phyloP scores from a whole-genome alignment of 2,888 invertebrate genomes.

The Balanococcus diminutus region DNA sequence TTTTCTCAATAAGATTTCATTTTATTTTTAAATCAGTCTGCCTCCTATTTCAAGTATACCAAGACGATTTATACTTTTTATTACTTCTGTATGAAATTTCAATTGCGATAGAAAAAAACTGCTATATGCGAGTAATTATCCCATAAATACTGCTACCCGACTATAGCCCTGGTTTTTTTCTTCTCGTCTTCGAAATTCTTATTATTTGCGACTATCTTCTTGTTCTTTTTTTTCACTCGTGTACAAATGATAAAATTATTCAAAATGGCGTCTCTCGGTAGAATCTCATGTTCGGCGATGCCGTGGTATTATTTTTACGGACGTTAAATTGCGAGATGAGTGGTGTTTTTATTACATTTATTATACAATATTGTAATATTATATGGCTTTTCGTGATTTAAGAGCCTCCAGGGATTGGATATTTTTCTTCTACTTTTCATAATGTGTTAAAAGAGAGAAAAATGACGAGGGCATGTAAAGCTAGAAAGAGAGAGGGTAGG shows the following conservation, averaged over 20 bases:
- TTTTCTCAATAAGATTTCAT: too few relatives aligned
- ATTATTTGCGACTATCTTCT: neutral
- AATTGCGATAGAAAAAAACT: neutral
- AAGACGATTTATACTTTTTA: neutral
- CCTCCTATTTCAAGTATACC: neutral
- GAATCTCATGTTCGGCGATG: slow-evolving; percentile 16
- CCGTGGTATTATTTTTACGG: slow-evolving; percentile 30
- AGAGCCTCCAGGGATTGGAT: slow-evolving; percentile 34
- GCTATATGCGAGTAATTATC: neutral
- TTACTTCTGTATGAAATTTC: neutral
- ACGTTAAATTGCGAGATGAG: slow-evolving; percentile 37
- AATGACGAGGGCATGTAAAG: neutral
- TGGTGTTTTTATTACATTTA: slow-evolving; percentile 41
- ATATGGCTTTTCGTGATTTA: slow-evolving; percentile 42
- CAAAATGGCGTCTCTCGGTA: slow-evolving; percentile 23
- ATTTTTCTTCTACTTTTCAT: slow-evolving; percentile 34
- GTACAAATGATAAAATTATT: slow-evolving; percentile 30
- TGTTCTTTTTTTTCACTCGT: neutral
- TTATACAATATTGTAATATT: slow-evolving; percentile 44
- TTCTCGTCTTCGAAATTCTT: neutral
- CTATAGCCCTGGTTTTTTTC: neutral
- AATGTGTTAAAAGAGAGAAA: neutral
- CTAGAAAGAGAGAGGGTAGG: too few relatives aligned
- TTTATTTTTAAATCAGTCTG: neutral
- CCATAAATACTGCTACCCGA: neutral